phyloP scores from a whole-genome alignment of 2,797 vertebrate genomes.

The Cryptoprocta ferox region DNA sequence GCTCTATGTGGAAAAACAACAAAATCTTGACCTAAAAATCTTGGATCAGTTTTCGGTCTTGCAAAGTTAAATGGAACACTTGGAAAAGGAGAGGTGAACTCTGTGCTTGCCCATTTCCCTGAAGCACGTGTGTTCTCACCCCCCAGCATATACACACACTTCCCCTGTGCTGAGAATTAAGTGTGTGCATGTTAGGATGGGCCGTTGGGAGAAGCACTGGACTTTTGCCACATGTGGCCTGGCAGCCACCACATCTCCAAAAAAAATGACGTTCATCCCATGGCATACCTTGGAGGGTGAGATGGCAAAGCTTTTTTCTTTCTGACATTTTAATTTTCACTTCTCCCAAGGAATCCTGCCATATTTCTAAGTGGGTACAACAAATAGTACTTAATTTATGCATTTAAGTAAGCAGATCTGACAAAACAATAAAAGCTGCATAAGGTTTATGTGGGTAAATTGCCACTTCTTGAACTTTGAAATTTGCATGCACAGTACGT shows the following conservation, averaged over 20 bases:
- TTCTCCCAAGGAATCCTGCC: constrained; percentile 59
- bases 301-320: constrained; percentile 41
- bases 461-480: constrained; percentile 77
- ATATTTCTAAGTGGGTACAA: constrained; percentile 67
- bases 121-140: background rate
- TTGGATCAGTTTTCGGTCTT: background rate
- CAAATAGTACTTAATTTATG: constrained; percentile 72
- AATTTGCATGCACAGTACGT: constrained; percentile 65
- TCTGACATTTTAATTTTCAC: constrained; percentile 75
- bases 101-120: background rate
- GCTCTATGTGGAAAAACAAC: background rate
- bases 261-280: background rate
- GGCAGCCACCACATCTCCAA: background rate
- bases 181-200: rapidly evolving
- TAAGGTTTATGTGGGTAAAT: constrained; percentile 71
- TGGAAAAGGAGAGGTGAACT: background rate
- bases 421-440: constrained; percentile 74
- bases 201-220: background rate
- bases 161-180: background rate
- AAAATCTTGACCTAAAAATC: background rate
- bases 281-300: background rate
- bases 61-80: background rate
- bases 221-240: background rate
- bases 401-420: constrained; percentile 72
- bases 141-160: background rate